Conservation (phyloP, 2,888 invertebrate genomes). For the Anthophora plumipes region DNA sequence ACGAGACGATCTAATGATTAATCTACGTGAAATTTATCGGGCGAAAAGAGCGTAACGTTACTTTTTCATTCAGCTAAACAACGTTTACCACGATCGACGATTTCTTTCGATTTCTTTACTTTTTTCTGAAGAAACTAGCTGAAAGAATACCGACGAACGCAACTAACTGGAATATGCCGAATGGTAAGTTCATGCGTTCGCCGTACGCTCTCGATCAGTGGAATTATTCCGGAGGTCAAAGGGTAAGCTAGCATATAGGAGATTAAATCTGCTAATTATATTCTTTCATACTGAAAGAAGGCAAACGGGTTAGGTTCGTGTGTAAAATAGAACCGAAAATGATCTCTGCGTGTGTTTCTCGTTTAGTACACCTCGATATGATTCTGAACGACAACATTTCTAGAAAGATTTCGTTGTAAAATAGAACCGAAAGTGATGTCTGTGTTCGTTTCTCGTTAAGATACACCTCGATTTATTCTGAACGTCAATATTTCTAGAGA, state of each 20-base stretch:
- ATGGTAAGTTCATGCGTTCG: neutral
- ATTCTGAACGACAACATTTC: neutral
- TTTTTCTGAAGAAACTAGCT: neutral
- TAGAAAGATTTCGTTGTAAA: no score
- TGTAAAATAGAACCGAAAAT: neutral
- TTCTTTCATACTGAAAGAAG: slow-evolving; percentile 47
- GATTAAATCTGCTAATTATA: slow-evolving; percentile 72
- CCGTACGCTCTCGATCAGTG: slow-evolving; percentile 57
- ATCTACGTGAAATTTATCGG: slow-evolving; percentile 12
- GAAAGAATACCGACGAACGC: neutral
- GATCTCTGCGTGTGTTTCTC: neutral
- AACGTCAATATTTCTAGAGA: neutral
- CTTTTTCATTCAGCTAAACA: neutral
- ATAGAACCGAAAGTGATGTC: no score
- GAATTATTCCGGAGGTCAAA: slow-evolving; percentile 77
- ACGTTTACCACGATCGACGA: neutral
- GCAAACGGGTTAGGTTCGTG: no score
- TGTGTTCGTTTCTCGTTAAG: no score
- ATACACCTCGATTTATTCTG: no score
- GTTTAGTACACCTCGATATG: neutral
- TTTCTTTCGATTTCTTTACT: neutral
- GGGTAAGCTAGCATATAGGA: slow-evolving; percentile 55
- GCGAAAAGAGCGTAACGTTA: neutral
- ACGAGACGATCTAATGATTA: slow-evolving; percentile 12
- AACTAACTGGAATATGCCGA: slow-evolving; percentile 27